These are phyloP conservation scores for Asobara japonica DNA, from an alignment of 1,140 invertebrate genomes.

Conservation along the genomic window DNA sequence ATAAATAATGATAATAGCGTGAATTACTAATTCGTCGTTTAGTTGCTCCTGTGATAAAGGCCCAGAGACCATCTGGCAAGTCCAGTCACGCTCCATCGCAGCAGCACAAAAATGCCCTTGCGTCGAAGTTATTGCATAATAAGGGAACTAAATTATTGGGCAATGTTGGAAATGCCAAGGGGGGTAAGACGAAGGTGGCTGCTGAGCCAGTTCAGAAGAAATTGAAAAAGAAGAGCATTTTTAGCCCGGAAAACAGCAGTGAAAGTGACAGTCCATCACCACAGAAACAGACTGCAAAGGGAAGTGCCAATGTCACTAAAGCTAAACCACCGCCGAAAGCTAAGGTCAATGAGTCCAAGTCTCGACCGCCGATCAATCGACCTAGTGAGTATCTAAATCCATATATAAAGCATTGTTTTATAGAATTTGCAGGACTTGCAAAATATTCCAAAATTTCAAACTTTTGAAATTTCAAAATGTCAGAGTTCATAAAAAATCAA, in stretches of 20 bases:
- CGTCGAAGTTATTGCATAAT: conserved; percentile 46
- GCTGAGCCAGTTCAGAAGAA: conserved; percentile 66
- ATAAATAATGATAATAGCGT: too few species aligned
- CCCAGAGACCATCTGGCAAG: conserved; percentile 57
- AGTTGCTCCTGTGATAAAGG: conserved; percentile 61
- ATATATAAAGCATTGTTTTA: not conserved
- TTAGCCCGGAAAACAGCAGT: conserved; percentile 83
- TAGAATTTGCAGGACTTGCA: too few species aligned
- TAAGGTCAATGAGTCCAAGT: conserved; percentile 54
- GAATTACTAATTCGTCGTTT: too few species aligned
- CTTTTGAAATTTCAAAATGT: too few species aligned
- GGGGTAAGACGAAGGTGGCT: conserved; percentile 58
- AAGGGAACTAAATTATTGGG: conserved; percentile 55
- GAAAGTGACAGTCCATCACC: conserved; percentile 71
- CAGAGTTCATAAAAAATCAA: too few species aligned
- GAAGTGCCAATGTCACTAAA: conserved; percentile 39
- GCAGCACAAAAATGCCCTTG: conserved; percentile 56
- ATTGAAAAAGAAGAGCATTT: conserved; percentile 82
- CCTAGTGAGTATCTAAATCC: conserved; percentile 46
- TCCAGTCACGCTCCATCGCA: conserved; percentile 34
- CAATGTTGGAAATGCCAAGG: conserved; percentile 46
- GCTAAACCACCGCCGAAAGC: conserved; percentile 48
- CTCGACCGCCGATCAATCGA: conserved; percentile 50
- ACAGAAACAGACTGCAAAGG: conserved; percentile 54
- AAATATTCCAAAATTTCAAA: too few species aligned